Base-by-base conservation (phyloP, 2,888 invertebrate genomes). In the Dilophus febrilis region DNA sequence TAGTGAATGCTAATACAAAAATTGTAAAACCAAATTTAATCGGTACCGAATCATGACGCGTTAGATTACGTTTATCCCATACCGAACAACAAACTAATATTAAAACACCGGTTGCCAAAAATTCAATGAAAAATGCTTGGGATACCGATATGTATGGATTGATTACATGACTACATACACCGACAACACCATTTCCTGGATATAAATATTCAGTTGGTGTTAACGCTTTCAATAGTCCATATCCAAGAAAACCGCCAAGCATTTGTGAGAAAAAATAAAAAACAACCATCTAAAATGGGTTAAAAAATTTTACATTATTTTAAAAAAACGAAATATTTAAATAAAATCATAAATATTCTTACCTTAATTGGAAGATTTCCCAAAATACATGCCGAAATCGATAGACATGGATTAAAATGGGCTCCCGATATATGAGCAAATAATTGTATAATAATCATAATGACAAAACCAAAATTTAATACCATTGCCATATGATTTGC, bases 361-460 rank as follows among this genome's bases (percentile, higher is more conserved):
- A 40, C 40, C 7, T 47, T 49, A 13, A 56, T 41, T 0, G 54
- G 46, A 1, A 61, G 49, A 46, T 54, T 29, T 3, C 61, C 52
- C 40, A 61, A 63, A 28, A 63, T 43, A n/a, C 73, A 63, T 1
- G 80, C 70, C 1, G 74, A 73, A 4, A 79, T 53, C 0, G 82
- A 79, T 4, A 85, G 77, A 1, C 75, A 71, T 1, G 85, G 85
- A 58, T 85, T 85, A 52, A 85, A 62, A 53, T 80, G 81, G 0
- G 80, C 77, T 18, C 79, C 81, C 22, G 84, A 83, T 36, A 85
- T 68, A 51, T 82, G 83, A 3, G 80, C 83, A 46, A 82, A 76
- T 41, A 71, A 72, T 70, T 77, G 77, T 38, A 83, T 70, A 45
- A 77, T 66, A 30, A 77, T 62, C 57, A 78, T 65, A 37, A 84